Evolutionary conservation across 2,888 invertebrate species (phyloP), one percentile per base, ranked within the genome.

Genomic region (Halictus ligatus): DNA sequence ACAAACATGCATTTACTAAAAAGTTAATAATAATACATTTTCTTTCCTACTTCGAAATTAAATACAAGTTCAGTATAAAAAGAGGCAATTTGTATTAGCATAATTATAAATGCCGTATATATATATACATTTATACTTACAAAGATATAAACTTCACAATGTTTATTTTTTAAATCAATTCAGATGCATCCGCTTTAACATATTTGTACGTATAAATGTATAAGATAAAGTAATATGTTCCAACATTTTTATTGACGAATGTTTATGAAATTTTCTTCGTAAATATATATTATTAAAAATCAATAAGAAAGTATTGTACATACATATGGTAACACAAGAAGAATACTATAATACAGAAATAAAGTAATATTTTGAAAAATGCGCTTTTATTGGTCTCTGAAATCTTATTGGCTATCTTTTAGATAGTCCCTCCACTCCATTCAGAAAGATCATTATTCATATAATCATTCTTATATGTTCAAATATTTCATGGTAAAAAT

Each of bases 161-260:
- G 29, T 71, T 43, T 40, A 71, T 21, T 21, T 71, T 71, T 43
- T 13, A 43, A 40, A 71, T 43, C n/a, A 43, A 43, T 71, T 43
- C 43, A 13, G n/a, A 40, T 21, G 35, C 21, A 40, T 67, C 18
- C 2, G 21, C 21, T 64, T 64, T 29, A 35, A 35, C 35, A 10
- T 35, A 40, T 67, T 67, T 67, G 35, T 67, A 40, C 43, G 71
- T 71, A 40, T 43, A 71, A 71, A 71, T 71, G 40, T 71, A 71
- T 69, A 40, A 40, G 40, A 69, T 12, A 21, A 43, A 40, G n/a
- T 69, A 67, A 29, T 15, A 67, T 71, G n/a, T n/a, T 43, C n/a
- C 43, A 71, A 71, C 13, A n/a, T 71, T 71, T 71, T n/a, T 71
- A 71, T 71, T 43, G 40, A 43, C n/a, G 43, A 71, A 40, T 71